phyloP scores from a whole-genome alignment of 2,113 vertebrate species.

The Daubentonia madagascariensis region DNA sequence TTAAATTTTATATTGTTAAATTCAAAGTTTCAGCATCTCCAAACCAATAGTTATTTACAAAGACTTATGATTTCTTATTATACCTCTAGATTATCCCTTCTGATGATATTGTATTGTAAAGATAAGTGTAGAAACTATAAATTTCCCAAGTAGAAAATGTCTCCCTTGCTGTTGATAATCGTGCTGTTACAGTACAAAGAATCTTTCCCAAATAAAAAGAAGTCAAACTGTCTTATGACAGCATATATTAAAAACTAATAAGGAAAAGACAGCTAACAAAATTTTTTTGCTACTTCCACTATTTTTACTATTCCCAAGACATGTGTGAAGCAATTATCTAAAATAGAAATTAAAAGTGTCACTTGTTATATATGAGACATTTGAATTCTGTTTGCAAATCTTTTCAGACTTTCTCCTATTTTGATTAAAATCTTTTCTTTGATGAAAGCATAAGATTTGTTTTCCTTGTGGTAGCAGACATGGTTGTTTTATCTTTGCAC shows the following conservation, averaged over 20 bases:
- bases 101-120: not conserved
- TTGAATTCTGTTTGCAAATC: slow-evolving; percentile 61
- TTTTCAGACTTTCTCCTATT: slow-evolving; percentile 54
- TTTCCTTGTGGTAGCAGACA: not conserved
- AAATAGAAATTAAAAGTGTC: slow-evolving; percentile 64
- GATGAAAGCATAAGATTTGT: slow-evolving; percentile 7
- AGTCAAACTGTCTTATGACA: not conserved
- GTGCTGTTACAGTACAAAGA: slow-evolving; percentile 14
- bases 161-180: slow-evolving; percentile 46
- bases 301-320: slow-evolving; percentile 51
- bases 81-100: not conserved
- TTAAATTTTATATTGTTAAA: not conserved
- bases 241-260: not conserved
- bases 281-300: slow-evolving; percentile 32
- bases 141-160: slow-evolving; percentile 29
- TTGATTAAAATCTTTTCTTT: slow-evolving; percentile 50
- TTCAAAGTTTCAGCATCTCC: not conserved
- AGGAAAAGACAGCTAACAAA: slow-evolving; percentile 34
- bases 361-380: not conserved
- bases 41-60: not conserved
- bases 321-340: slow-evolving; percentile 50
- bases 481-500: slow-evolving; percentile 39
- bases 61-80: not conserved
- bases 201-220: slow-evolving; percentile 39
- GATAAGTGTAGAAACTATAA: not conserved